Evolutionary conservation across 2,113 vertebrate genomes (phyloP).

Genomic region (Morone saxatilis): DNA sequence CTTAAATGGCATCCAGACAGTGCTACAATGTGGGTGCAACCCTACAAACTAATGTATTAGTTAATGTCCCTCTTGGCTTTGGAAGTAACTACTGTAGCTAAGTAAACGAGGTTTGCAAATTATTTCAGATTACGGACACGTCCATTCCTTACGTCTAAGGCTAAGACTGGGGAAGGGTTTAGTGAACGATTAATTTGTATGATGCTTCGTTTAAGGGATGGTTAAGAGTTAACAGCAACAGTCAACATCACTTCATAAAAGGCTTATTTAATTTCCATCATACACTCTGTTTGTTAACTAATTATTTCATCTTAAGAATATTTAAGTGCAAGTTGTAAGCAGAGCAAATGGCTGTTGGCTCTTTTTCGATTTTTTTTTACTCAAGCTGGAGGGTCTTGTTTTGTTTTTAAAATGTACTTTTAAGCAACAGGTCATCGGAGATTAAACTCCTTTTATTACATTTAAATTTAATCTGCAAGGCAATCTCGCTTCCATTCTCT

Average conservation of each 20-base stretch:
- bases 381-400: constrained; percentile 5
- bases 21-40: too few species aligned
- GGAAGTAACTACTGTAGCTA: too few species aligned
- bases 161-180: background rate
- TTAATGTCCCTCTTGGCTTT: too few species aligned
- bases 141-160: too few species aligned
- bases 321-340: background rate
- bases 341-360: background rate
- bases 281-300: background rate
- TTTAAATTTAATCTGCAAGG: constrained; percentile 35
- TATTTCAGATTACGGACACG: too few species aligned
- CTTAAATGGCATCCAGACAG: too few species aligned
- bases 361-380: background rate
- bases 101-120: too few species aligned
- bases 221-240: background rate
- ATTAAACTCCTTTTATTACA: background rate
- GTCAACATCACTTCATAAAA: background rate
- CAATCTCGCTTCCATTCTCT: constrained; percentile 12
- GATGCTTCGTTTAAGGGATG: background rate
- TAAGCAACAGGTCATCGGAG: background rate
- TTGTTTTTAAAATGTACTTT: constrained; percentile 8
- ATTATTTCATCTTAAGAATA: background rate
- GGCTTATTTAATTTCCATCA: background rate
- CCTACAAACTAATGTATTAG: too few species aligned
- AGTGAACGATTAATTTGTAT: background rate